Evolutionary conservation across 1,140 invertebrate species (phyloP), one percentile per base, ranked within the genome.

Genomic region (Drosophila kohkoa): DNA sequence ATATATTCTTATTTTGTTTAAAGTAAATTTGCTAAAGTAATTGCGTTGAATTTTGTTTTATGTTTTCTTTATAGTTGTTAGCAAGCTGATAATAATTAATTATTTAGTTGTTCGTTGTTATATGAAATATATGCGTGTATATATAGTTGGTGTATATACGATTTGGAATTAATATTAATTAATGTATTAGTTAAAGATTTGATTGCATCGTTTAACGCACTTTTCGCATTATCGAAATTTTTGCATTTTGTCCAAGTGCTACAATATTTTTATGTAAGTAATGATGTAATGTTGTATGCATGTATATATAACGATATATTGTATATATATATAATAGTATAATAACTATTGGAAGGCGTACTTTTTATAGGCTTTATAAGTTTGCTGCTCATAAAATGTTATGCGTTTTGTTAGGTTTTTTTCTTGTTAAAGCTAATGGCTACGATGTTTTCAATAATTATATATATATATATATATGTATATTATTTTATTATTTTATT

Each of bases 21-120:
- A 87, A 87, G 83, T 87, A 87, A 87, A 72, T 75, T 73, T 79
- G 52, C 81, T 87, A 88, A 87, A 87, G 82, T 87, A 87, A 87
- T 88, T 88, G 83, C 83, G 74, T 82, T 73, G 77, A 68, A 38
- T 38, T 38, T 67, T 59, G 72, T 74, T 58, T 65, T 82, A 62
- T 41, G 35, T 48, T 46, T 45, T 16, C n/a, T 55, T 65, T 52
- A 8, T 54, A 20, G 49, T 63, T 67, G 25, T 45, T 10, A 76
- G 73, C 73, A 77, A 81, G 81, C 81, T 72, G 68, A 65, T 82
- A 52, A 68, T 69, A 38, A 57, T 64, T 62, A 48, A 57, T 71
- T 82, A 30, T 49, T 57, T 68, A 38, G 38, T 64, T 68, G 20
- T 69, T 68, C 69, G 72, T 69, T 74, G 76, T 74, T 82, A 70